Conservation (phyloP, 2,888 invertebrate species). For the Sisyra terminalis region DNA sequence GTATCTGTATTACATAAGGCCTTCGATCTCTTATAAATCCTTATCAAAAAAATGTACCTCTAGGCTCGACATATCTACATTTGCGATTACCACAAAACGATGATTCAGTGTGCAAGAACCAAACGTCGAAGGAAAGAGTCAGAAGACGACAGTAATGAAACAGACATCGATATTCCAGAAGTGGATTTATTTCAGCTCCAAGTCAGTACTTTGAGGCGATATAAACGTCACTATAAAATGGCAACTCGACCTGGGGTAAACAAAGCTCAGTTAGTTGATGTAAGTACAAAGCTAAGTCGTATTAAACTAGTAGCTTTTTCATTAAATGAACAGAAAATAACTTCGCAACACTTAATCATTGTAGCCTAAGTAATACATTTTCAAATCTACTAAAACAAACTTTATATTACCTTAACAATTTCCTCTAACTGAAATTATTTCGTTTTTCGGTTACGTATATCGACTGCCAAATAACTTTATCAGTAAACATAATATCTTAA, state of each 20-base stretch:
- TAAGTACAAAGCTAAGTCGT: too few relatives aligned
- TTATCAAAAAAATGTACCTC: too few relatives aligned
- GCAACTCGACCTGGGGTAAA: conserved; percentile 81
- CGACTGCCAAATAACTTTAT: too few relatives aligned
- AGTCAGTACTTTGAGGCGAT: conserved; percentile 82
- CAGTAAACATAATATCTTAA: too few relatives aligned
- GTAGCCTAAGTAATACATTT: too few relatives aligned
- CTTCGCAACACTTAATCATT: too few relatives aligned
- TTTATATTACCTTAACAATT: too few relatives aligned
- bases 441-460: too few relatives aligned
- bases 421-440: too few relatives aligned
- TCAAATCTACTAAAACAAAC: too few relatives aligned
- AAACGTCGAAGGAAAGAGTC: conserved; percentile 86
- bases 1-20: conserved; percentile 16
- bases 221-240: conserved; percentile 88
- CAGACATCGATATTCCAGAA: conserved; percentile 81
- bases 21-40: too few relatives aligned
- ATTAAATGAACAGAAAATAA: too few relatives aligned
- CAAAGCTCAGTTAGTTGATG: conserved; percentile 91
- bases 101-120: conserved; percentile 89
- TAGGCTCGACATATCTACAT: conserved; percentile 92
- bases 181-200: conserved; percentile 88
- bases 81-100: conserved; percentile 90
- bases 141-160: conserved; percentile 86
- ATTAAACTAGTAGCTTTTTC: background rate